Percentiles rank a stretch among this genome's conserved stretches.
These are phyloP conservation scores for Crotalus horridus DNA, from an alignment of 2,113 vertebrate genomes.

Conservation along the genomic window DNA sequence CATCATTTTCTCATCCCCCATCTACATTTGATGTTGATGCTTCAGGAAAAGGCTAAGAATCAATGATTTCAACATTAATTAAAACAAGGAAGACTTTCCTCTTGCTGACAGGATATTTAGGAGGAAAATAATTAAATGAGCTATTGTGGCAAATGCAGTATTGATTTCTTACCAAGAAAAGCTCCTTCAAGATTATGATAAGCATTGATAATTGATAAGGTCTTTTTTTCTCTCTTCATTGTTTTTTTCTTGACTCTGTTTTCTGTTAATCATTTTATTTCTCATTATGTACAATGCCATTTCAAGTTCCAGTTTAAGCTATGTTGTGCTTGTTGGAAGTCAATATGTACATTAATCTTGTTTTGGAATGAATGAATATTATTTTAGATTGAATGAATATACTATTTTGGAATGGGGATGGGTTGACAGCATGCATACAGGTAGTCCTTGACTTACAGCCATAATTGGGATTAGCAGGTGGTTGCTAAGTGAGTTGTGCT, in stretches of 20 bases:
- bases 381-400: not conserved
- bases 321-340: not conserved
- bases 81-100: slow-evolving; percentile 62
- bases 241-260: not conserved
- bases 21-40: slow-evolving; percentile 39
- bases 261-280: slow-evolving; percentile 9
- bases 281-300: slow-evolving; percentile 36
- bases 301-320: not conserved
- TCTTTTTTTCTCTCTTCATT: not conserved
- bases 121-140: slow-evolving; percentile 71
- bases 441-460: not conserved
- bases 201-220: slow-evolving; percentile 48
- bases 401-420: not conserved
- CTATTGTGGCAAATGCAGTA: slow-evolving; percentile 63
- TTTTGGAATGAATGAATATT: not conserved
- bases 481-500: not conserved
- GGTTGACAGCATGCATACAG: not conserved
- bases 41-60: slow-evolving; percentile 56
- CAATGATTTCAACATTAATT: slow-evolving; percentile 67
- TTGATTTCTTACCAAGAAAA: slow-evolving; percentile 61
- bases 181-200: slow-evolving; percentile 53
- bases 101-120: slow-evolving; percentile 61
- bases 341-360: not conserved
- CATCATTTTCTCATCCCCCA: not conserved
- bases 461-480: not conserved